phyloP scores from a whole-genome alignment of 2,797 vertebrate species.

The Nannoperca australis region DNA sequence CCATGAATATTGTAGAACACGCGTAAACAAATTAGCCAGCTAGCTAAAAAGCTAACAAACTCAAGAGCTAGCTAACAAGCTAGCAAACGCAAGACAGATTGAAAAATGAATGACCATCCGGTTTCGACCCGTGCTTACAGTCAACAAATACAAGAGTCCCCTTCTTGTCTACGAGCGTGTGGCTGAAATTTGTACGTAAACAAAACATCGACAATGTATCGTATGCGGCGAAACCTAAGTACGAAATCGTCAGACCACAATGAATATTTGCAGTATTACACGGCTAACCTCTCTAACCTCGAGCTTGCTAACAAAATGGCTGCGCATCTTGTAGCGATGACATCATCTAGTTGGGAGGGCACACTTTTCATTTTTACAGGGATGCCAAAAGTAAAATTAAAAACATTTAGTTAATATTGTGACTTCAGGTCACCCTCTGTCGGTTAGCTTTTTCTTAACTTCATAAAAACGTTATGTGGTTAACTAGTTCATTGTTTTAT shows the following conservation, averaged over 20 bases:
- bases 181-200: accelerated
- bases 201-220: not conserved
- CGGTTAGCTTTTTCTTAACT: accelerated
- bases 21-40: constrained; percentile 62
- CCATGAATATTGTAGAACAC: constrained; percentile 53
- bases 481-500: accelerated
- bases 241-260: constrained; percentile 20
- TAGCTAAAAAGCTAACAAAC: constrained; percentile 71
- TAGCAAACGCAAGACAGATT: constrained; percentile 63
- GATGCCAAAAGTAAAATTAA: not conserved
- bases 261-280: constrained; percentile 31
- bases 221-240: not conserved
- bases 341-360: constrained; percentile 68
- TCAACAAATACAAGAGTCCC: constrained; percentile 9
- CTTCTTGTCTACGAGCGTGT: not conserved
- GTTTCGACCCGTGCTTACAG: constrained; percentile 25
- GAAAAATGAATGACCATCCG: constrained; percentile 77
- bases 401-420: not conserved
- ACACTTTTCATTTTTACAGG: constrained; percentile 44
- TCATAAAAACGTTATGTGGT: accelerated
- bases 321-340: constrained; percentile 66
- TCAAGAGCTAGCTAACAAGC: constrained; percentile 62
- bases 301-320: constrained; percentile 89
- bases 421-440: accelerated
- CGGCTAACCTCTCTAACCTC: constrained; percentile 65